Percentiles rank a stretch among this genome's conserved stretches.
Evolutionary conservation across 2,888 invertebrate genomes (phyloP).

Genomic region (Papilio protenor): DNA sequence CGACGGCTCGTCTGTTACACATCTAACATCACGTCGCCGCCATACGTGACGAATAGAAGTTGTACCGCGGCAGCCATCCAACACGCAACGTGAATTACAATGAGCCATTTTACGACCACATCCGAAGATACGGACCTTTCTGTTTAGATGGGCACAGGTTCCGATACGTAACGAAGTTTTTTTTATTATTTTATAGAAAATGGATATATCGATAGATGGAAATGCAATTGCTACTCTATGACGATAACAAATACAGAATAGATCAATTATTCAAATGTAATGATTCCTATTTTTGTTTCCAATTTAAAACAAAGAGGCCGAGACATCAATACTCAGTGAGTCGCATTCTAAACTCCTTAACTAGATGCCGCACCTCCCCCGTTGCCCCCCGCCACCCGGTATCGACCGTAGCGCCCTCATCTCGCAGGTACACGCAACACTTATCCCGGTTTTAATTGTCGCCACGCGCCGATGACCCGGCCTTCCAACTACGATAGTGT

Average conservation of each 20-base stretch:
- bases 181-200: not conserved
- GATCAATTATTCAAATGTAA: not conserved
- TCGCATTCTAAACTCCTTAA: constrained; percentile 81
- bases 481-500: constrained; percentile 50
- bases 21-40: constrained; percentile 36
- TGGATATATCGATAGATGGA: not conserved
- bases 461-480: constrained; percentile 80
- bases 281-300: constrained; percentile 45
- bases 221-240: not conserved
- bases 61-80: constrained; percentile 40
- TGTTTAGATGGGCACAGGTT: constrained; percentile 48
- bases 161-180: not conserved
- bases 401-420: constrained; percentile 82
- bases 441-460: constrained; percentile 84
- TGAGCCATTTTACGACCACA: constrained; percentile 47
- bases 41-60: constrained; percentile 45
- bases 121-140: constrained; percentile 47
- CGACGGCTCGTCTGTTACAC: constrained; percentile 18
- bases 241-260: not conserved
- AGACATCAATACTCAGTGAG: constrained; percentile 76
- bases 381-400: constrained; percentile 63
- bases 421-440: constrained; percentile 83
- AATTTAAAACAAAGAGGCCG: constrained; percentile 59
- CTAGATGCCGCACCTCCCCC: constrained; percentile 67
- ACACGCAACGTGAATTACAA: constrained; percentile 50